Conservation (phyloP, 2,113 vertebrate genomes). For the Hylia prasina region DNA sequence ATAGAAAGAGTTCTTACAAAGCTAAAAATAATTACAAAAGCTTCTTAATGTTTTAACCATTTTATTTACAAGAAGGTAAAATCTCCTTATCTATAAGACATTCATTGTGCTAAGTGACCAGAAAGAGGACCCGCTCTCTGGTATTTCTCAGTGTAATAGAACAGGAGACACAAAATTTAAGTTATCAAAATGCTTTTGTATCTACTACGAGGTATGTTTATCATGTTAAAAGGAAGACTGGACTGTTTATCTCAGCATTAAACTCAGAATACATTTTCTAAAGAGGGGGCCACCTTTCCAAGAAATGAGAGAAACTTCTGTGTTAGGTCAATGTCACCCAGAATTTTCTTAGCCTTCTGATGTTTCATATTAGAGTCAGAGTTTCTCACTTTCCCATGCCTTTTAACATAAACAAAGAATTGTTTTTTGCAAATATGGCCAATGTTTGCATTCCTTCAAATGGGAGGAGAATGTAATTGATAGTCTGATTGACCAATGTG, state of each 20-base stretch:
- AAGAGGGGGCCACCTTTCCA: not conserved
- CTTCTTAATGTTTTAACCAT: not conserved
- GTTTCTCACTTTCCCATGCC: too few relatives aligned
- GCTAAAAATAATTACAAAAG: not conserved
- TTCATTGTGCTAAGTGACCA: not conserved
- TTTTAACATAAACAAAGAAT: too few relatives aligned
- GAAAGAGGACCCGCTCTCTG: not conserved
- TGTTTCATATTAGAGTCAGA: too few relatives aligned
- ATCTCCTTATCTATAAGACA: not conserved
- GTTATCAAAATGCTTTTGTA: not conserved
- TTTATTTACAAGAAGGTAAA: not conserved
- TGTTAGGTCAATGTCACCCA: not conserved
- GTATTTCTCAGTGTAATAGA: not conserved
- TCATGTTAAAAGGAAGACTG: not conserved
- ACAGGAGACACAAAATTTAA: not conserved
- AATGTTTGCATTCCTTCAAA: too few relatives aligned
- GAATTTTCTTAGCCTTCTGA: too few relatives aligned
- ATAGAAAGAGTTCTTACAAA: not conserved
- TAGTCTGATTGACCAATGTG: too few relatives aligned
- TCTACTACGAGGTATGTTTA: not conserved
- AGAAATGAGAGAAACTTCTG: not conserved
- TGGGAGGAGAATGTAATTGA: too few relatives aligned
- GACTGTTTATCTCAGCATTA: not conserved
- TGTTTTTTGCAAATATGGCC: too few relatives aligned
- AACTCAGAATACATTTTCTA: not conserved